Percentiles rank a stretch among this genome's conserved stretches.
Conservation (phyloP, 2,797 vertebrate genomes). For the Coregonus sp. region DNA sequence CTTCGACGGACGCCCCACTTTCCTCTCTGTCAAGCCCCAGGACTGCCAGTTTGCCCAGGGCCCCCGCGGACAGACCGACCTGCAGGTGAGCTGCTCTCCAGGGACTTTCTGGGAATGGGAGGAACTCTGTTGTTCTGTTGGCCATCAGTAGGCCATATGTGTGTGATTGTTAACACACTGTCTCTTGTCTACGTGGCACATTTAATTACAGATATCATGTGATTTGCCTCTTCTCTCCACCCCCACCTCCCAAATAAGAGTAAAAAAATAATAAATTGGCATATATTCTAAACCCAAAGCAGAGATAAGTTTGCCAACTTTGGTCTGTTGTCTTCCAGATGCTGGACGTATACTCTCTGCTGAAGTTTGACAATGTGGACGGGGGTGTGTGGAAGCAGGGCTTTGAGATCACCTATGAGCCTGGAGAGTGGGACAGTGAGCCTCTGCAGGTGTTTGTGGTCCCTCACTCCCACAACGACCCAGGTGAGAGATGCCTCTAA, state of each 20-base stretch:
- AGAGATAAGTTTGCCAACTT: neutral
- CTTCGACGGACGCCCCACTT: constrained; percentile 86
- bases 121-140: neutral
- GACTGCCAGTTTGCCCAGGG: constrained; percentile 89
- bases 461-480: constrained; percentile 97
- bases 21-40: constrained; percentile 86
- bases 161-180: neutral
- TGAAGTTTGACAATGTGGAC: constrained; percentile 94
- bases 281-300: neutral
- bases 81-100: constrained; percentile 80
- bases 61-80: constrained; percentile 76
- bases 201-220: neutral
- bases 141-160: neutral
- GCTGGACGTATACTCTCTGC: constrained; percentile 87
- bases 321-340: constrained; percentile 75
- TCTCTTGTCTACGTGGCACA: neutral
- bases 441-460: constrained; percentile 94
- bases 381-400: constrained; percentile 98
- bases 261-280: too few relatives aligned
- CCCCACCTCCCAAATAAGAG: too few relatives aligned
- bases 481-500: constrained; percentile 61
- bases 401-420: constrained; percentile 93
- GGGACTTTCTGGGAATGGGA: neutral
- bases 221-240: neutral
- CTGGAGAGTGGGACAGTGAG: constrained; percentile 87